A percentile compares a stretch with the other conserved stretches of the same genome.
phyloP scores from a whole-genome alignment of 23 tunicate genomes.

The Ascidia mentula region DNA sequence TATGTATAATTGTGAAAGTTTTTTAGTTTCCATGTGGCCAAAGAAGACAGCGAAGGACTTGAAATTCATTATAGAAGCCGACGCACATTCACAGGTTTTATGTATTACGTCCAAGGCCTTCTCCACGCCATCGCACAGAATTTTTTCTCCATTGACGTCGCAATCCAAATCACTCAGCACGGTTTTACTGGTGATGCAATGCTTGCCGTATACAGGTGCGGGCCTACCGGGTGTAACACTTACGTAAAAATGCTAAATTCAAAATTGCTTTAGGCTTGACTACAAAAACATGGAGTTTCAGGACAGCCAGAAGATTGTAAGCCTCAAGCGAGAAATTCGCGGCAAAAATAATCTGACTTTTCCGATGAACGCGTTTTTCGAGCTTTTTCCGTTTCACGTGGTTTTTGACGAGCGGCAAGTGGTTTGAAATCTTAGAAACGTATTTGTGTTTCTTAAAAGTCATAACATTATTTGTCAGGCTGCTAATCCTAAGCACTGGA shows the following conservation, averaged over 20 bases:
- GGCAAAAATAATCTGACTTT: conserved; percentile 16
- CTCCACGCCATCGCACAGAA: conserved; percentile 29
- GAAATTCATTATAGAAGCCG: conserved; percentile 47
- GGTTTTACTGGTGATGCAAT: conserved; percentile 47
- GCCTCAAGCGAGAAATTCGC: conserved; percentile 22
- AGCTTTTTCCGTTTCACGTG: conserved; percentile 42
- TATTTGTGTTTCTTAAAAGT: background rate
- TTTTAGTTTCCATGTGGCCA: conserved; percentile 32
- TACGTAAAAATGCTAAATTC: background rate
- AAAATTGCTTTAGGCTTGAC: conserved; percentile 1
- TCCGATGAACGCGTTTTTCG: conserved; percentile 35
- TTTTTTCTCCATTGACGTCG: conserved; percentile 23
- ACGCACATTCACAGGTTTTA: conserved; percentile 45
- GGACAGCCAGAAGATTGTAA: conserved; percentile 8
- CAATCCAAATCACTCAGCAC: conserved; percentile 30
- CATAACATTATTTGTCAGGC: conserved; percentile 4
- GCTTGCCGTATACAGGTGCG: conserved; percentile 43
- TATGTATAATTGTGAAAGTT: background rate
- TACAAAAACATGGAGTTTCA: conserved; percentile 19
- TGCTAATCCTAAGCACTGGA: conserved; percentile 35
- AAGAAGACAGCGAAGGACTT: conserved; percentile 37
- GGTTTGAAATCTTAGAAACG: background rate
- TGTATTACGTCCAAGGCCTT: conserved; percentile 47
- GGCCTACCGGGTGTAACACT: background rate
- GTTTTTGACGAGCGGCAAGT: conserved; percentile 44